These are phyloP conservation scores for Brachionichthys hirsutus DNA, from an alignment of 2,113 vertebrate genomes.

Conservation along the genomic window DNA sequence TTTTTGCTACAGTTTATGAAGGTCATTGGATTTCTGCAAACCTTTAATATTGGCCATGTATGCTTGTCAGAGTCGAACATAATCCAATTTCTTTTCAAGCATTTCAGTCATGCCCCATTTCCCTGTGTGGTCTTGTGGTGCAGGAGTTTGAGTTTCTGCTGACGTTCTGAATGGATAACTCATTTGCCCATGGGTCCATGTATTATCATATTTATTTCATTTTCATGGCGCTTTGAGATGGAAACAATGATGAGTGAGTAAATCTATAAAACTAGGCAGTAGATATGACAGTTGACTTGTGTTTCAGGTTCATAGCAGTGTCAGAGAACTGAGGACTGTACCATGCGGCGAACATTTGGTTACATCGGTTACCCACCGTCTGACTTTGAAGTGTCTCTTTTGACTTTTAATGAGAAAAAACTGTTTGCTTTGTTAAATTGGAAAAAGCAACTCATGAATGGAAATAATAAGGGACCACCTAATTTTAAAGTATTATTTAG, in stretches of 20 bases:
- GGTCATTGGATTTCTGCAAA: constrained; percentile 13
- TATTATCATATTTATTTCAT: constrained; percentile 66
- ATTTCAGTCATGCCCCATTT: constrained; percentile 30
- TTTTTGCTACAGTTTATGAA: constrained; percentile 7
- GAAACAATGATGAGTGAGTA: constrained; percentile 48
- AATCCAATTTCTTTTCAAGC: constrained; percentile 34
- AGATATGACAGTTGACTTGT: constrained; percentile 68
- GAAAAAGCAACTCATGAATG: constrained; percentile 34
- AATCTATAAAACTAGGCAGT: constrained; percentile 52
- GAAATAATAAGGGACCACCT: constrained; percentile 42
- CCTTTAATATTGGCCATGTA: not conserved
- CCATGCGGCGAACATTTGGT: constrained; percentile 77
- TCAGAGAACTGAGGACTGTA: constrained; percentile 75
- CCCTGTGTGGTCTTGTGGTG: constrained; percentile 33
- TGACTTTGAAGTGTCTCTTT: constrained; percentile 15
- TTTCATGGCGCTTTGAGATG: constrained; percentile 43
- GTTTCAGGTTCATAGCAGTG: constrained; percentile 79
- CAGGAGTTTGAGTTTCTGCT: constrained; percentile 45
- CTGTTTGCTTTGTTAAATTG: constrained; percentile 44
- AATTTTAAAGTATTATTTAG: constrained; percentile 65
- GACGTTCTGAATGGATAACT: constrained; percentile 48
- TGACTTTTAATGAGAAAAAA: constrained; percentile 18
- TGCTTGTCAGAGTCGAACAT: constrained; percentile 7
- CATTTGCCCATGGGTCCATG: constrained; percentile 22
- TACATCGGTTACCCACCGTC: constrained; percentile 24